Evolutionary conservation across 1,140 invertebrate species (phyloP).

Genomic region (Apis florea): DNA sequence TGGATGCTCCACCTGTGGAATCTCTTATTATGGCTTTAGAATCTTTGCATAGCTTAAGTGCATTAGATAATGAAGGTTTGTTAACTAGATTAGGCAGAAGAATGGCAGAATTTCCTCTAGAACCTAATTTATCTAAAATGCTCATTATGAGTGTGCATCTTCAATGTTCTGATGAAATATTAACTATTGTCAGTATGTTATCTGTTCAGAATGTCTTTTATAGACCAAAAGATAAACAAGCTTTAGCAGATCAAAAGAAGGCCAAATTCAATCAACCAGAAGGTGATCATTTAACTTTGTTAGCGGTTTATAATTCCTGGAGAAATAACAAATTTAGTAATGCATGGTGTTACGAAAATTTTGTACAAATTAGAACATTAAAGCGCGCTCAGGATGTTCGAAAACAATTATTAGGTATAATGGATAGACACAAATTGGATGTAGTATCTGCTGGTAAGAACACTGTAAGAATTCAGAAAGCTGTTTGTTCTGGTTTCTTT

Average conservation of each 20-base stretch:
- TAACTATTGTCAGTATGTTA: slow-evolving; percentile 99
- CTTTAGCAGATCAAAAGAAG: slow-evolving; percentile 98
- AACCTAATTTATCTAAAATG: slow-evolving; percentile 99
- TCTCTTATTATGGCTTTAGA: slow-evolving; percentile 98
- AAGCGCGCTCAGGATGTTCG: slow-evolving; percentile 99
- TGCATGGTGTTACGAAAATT: slow-evolving; percentile 99
- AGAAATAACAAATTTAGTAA: slow-evolving; percentile 99
- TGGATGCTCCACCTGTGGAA: slow-evolving; percentile 99
- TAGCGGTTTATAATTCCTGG: slow-evolving; percentile 99
- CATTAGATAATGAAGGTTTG: slow-evolving; percentile 97
- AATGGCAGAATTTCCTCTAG: slow-evolving; percentile 99
- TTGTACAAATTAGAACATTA: slow-evolving; percentile 98
- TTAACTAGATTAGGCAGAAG: slow-evolving; percentile 95
- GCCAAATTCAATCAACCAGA: slow-evolving; percentile 99
- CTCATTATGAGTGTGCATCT: slow-evolving; percentile 99
- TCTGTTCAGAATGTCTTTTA: slow-evolving; percentile 99
- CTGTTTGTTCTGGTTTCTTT: slow-evolving; percentile 99
- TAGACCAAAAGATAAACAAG: slow-evolving; percentile 97
- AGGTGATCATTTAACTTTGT: slow-evolving; percentile 97
- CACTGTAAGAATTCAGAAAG: slow-evolving; percentile 97
- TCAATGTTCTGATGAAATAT: slow-evolving; percentile 98
- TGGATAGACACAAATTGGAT: slow-evolving; percentile 99
- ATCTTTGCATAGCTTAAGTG: slow-evolving; percentile 97
- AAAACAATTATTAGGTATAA: slow-evolving; percentile 98
- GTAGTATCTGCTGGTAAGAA: slow-evolving; percentile 98